Conservation (phyloP, 2,888 invertebrate genomes). For the Pammene fasciana region DNA sequence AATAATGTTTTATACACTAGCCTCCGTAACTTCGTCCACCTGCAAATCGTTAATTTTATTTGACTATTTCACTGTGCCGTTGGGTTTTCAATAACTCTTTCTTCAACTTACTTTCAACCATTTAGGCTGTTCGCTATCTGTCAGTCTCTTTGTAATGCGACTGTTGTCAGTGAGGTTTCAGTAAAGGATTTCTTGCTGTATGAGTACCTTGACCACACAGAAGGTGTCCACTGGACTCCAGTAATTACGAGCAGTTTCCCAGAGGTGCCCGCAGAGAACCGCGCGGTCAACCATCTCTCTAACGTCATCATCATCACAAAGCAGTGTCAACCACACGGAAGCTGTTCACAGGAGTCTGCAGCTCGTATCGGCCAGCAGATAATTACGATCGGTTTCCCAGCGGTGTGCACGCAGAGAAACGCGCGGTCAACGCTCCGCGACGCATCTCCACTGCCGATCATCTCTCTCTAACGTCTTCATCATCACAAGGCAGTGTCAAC, state of each 20-base stretch:
- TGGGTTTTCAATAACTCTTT: too few relatives aligned
- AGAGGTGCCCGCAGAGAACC: constrained; percentile 27
- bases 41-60: too few relatives aligned
- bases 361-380: constrained; percentile 4
- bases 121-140: too few relatives aligned
- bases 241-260: constrained; percentile 17
- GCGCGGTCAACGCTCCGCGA: constrained; percentile 27
- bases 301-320: neutral
- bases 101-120: too few relatives aligned
- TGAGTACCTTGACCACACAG: too few relatives aligned
- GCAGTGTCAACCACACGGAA: too few relatives aligned
- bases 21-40: too few relatives aligned
- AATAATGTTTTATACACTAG: too few relatives aligned
- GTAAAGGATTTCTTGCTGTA: too few relatives aligned
- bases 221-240: neutral
- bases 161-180: too few relatives aligned
- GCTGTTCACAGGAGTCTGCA: neutral
- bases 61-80: too few relatives aligned
- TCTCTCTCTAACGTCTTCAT: neutral
- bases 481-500: neutral
- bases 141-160: too few relatives aligned
- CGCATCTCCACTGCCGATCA: neutral
- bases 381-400: constrained; percentile 15
- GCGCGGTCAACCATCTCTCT: constrained; percentile 16
- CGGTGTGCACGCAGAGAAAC: constrained; percentile 27